Conservation (phyloP, 2,113 vertebrate genomes). For the Petrocephalus microphthalmus region DNA sequence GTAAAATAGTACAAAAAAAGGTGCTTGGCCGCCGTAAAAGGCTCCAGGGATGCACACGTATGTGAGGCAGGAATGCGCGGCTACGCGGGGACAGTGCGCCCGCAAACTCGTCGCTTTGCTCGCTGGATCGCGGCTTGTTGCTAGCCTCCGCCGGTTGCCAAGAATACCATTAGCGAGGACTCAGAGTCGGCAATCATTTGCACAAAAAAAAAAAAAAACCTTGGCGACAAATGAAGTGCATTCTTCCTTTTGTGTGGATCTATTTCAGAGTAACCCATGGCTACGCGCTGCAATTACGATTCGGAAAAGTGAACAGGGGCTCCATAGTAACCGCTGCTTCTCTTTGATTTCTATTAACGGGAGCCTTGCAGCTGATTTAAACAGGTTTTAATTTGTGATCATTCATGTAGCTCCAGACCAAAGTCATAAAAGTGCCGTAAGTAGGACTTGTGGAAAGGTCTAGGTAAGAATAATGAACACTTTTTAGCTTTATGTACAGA, state of each 20-base stretch:
- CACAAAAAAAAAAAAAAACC: constrained; percentile 10
- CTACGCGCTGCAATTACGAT: constrained; percentile 4
- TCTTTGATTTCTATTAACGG: constrained; percentile 5
- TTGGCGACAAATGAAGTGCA: constrained; percentile 10
- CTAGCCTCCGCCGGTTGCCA: constrained; percentile 1
- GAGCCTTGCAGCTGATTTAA: constrained; percentile 13
- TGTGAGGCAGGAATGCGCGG: not conserved
- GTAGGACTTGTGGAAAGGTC: constrained; percentile 1
- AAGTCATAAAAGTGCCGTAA: not conserved
- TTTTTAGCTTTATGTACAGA: not conserved
- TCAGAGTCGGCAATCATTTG: not conserved
- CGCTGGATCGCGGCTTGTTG: not conserved
- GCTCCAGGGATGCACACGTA: not conserved
- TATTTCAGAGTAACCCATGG: constrained; percentile 14
- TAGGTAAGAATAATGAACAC: not conserved
- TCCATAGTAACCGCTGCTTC: constrained; percentile 5
- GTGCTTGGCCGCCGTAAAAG: not conserved
- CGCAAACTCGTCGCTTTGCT: not conserved
- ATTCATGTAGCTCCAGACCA: not conserved
- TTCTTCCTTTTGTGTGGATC: constrained; percentile 14
- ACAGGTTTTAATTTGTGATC: constrained; percentile 4
- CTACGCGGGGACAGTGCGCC: not conserved
- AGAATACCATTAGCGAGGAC: constrained; percentile 1
- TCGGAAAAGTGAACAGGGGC: not conserved
- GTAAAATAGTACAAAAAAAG: not conserved